Conservation (phyloP, 2,113 vertebrate species). For the Albula glossodonta region DNA sequence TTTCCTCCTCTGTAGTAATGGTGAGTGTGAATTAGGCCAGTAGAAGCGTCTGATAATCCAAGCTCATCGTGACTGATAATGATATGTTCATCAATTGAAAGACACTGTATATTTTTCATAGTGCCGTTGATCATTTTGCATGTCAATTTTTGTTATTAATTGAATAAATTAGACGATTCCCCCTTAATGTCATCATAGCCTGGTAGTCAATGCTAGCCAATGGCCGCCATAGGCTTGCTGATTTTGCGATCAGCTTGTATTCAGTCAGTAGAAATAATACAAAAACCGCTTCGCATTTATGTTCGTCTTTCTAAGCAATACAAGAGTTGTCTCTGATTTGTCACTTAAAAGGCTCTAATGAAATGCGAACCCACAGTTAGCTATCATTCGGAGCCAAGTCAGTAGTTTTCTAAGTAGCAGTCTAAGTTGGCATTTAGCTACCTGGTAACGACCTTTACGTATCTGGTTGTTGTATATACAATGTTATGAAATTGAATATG, state of each 20-base stretch:
- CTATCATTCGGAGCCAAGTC: no score
- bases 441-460: no score
- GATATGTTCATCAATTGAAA: accelerated
- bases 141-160: not conserved
- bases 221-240: not conserved
- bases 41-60: accelerated
- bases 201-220: not conserved
- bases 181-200: not conserved
- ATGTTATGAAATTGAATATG: no score
- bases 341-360: no score
- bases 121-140: not conserved
- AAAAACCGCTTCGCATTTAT: no score
- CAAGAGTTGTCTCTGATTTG: no score
- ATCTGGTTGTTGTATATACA: no score
- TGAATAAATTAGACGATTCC: not conserved
- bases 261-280: not conserved
- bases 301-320: no score
- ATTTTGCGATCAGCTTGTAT: not conserved
- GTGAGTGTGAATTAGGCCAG: constrained; percentile 59
- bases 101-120: not conserved
- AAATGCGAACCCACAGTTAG: no score
- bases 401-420: no score
- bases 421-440: no score
- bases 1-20: constrained; percentile 69
- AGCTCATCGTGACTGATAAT: not conserved